Percentiles rank a stretch among this genome's conserved stretches.
These are phyloP conservation scores for Mycalesis mineus DNA, from an alignment of 2,888 invertebrate genomes.

Conservation along the genomic window DNA sequence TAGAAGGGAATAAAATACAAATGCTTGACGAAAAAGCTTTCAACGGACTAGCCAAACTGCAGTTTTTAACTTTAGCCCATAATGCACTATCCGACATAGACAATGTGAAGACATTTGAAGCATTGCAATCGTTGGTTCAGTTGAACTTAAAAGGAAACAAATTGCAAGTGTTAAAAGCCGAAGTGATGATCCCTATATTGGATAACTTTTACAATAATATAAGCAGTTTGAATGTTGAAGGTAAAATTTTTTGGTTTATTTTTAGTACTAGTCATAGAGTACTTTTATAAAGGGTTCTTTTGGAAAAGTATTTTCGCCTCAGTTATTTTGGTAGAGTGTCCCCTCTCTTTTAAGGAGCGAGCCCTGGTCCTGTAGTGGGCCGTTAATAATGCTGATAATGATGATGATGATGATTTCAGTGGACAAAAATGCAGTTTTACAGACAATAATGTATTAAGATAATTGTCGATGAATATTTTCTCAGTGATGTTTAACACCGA, in stretches of 20 bases:
- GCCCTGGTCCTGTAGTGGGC: no score
- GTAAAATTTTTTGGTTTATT: conserved; percentile 35
- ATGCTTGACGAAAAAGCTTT: conserved; percentile 69
- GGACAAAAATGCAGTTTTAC: no score
- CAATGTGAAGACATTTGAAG: conserved; percentile 52
- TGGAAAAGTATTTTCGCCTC: no score
- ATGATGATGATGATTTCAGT: no score
- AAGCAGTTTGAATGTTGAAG: conserved; percentile 61
- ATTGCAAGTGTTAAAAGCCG: conserved; percentile 47
- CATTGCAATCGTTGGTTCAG: conserved; percentile 44
- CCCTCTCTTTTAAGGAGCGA: no score
- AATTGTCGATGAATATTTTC: no score
- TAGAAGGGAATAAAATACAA: conserved; percentile 65
- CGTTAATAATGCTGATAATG: no score
- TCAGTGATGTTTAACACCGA: no score
- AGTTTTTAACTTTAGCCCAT: conserved; percentile 52
- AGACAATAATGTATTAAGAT: no score
- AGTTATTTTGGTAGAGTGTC: no score
- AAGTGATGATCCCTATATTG: conserved; percentile 56
- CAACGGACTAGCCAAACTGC: conserved; percentile 50
- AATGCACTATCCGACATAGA: conserved; percentile 55
- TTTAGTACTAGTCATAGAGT: no score
- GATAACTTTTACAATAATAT: conserved; percentile 49
- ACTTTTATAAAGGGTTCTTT: no score
- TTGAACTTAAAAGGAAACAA: conserved; percentile 60